These are phyloP conservation scores for Thalassarche chlororhynchos DNA, from an alignment of 2,113 vertebrate genomes.

Conservation along the genomic window DNA sequence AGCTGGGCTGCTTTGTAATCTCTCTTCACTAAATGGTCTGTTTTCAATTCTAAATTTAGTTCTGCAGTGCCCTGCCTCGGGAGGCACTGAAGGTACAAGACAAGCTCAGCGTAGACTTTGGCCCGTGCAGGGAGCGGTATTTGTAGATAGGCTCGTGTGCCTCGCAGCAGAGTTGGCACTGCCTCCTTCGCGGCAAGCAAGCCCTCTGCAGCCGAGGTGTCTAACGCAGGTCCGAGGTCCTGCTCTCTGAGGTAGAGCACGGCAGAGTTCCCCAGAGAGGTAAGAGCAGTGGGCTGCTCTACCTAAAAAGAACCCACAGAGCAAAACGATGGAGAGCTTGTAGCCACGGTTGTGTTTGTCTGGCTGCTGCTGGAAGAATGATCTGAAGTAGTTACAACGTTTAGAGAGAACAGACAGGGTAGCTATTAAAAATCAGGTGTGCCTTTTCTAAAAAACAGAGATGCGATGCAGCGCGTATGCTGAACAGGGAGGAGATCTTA, in stretches of 20 bases:
- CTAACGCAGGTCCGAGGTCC: neutral
- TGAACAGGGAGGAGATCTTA: neutral
- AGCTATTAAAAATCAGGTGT: neutral
- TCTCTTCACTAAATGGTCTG: neutral
- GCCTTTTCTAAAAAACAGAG: constrained; percentile 10
- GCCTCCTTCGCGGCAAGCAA: neutral
- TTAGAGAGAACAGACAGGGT: neutral
- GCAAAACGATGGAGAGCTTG: neutral
- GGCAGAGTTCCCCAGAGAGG: neutral
- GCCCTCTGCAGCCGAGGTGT: neutral
- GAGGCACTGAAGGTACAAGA: neutral
- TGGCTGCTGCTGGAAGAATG: neutral
- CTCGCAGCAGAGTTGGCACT: neutral
- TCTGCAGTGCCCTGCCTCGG: neutral
- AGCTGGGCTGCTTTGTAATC: neutral
- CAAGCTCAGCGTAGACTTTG: neutral
- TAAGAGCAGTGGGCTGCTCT: neutral
- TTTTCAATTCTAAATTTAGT: neutral
- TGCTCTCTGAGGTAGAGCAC: neutral
- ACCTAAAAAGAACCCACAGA: neutral
- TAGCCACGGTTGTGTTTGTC: neutral
- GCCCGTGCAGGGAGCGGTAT: neutral
- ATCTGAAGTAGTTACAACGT: neutral
- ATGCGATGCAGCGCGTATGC: neutral
- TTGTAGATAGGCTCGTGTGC: neutral